Evolutionary conservation across 2,888 invertebrate species (phyloP).

Genomic region (Altica lythri): DNA sequence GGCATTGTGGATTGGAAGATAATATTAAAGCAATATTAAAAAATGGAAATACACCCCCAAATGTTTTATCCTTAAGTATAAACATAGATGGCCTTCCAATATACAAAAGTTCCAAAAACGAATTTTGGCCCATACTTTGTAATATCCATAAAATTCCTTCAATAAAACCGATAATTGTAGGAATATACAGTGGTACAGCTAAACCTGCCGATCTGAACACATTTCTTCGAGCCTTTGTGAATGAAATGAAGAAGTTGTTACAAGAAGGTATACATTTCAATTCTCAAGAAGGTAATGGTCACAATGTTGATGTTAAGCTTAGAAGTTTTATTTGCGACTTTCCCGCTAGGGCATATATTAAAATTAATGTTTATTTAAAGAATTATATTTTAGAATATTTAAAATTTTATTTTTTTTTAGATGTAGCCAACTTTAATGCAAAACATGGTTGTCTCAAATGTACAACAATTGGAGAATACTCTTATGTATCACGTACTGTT

Average conservation of each 20-base stretch:
- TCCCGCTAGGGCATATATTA: too few species aligned
- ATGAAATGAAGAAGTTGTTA: slow-evolving; percentile 13
- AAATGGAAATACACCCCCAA: background rate
- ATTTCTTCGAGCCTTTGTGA: slow-evolving; percentile 23
- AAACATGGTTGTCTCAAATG: too few species aligned
- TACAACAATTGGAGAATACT: too few species aligned
- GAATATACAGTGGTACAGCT: slow-evolving; percentile 28
- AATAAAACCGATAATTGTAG: slow-evolving; percentile 29
- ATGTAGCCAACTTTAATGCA: too few species aligned
- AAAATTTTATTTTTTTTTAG: too few species aligned
- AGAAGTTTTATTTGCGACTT: too few species aligned
- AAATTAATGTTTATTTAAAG: too few species aligned
- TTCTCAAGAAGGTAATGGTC: too few species aligned
- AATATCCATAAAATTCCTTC: slow-evolving; percentile 17
- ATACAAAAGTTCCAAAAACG: slow-evolving; percentile 31
- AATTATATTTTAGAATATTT: too few species aligned
- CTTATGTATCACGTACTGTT: too few species aligned
- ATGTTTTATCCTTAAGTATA: slow-evolving; percentile 26
- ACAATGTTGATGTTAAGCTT: too few species aligned
- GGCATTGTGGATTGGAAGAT: slow-evolving; percentile 13
- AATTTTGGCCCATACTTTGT: slow-evolving; percentile 37
- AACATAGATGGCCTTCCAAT: slow-evolving; percentile 37
- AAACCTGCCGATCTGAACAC: slow-evolving; percentile 21
- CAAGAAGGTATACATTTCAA: background rate
- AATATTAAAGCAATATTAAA: slow-evolving; percentile 8